Evolutionary conservation across 2,113 vertebrate genomes (phyloP).

Genomic region (Scortum barcoo): DNA sequence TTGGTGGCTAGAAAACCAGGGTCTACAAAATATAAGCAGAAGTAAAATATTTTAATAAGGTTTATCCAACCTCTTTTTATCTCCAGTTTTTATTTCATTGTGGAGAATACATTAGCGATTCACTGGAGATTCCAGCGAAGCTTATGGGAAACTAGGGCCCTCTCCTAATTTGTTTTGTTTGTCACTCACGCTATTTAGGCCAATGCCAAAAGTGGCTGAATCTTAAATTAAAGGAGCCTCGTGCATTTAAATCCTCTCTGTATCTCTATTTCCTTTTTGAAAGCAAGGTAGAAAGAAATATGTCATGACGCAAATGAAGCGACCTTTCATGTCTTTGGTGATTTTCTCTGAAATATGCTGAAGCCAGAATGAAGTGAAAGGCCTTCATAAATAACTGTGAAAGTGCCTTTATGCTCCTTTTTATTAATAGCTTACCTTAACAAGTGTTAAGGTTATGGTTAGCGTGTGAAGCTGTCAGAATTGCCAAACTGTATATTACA

Average conservation of each 20-base stretch:
- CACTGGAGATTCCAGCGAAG: background rate
- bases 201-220: conserved; percentile 4
- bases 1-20: background rate
- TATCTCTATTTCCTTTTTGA: background rate
- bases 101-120: conserved; percentile 14
- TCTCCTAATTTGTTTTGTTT: conserved; percentile 2
- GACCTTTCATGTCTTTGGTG: background rate
- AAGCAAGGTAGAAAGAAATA: background rate
- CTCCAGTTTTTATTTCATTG: background rate
- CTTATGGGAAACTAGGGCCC: background rate
- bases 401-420: background rate
- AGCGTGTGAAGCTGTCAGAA: background rate
- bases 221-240: background rate
- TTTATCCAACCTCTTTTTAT: conserved; percentile 7
- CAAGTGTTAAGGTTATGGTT: background rate
- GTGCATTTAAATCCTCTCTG: background rate
- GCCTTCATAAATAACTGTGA: background rate
- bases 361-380: conserved; percentile 5
- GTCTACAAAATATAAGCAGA: background rate
- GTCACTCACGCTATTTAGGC: background rate
- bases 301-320: background rate
- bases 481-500: conserved; percentile 19
- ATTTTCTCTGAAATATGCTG: conserved; percentile 19
- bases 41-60: background rate
- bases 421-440: background rate